Evolutionary conservation across 2,888 invertebrate species (phyloP), one percentile per base, ranked within the genome.

Genomic region (Trissolcus brochymenae): DNA sequence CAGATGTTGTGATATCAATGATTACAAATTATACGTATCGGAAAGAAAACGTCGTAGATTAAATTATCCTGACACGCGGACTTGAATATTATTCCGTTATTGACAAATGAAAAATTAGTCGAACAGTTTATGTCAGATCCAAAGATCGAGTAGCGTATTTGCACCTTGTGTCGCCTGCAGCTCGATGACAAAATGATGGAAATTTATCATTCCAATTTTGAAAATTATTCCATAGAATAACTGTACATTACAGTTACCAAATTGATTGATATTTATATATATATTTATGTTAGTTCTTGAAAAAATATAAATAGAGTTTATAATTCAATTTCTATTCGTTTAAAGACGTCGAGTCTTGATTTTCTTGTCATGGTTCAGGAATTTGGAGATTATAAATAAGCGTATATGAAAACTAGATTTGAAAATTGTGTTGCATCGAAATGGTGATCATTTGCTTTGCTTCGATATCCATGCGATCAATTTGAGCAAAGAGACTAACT

Each of bases 401-500:
- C 14, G 50, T 57, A 56, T 55, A 54, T 49, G 49, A 51, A 46
- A 53, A 54, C 25, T 54, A 49, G 11, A 53, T 35, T 56, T 62
- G 46, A 67, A 61, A 54, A 72, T 65, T 56, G 54, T 68, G 60
- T 54, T 59, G 73, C 77, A 68, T 70, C 66, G 61, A 53, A 62
- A 43, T 59, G 62, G 46, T 51, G 67, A 54, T 72, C 61, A 55
- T 70, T 79, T 66, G 57, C 64, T 67, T 74, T 68, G 65, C 68
- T 50, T 66, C 76, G 81, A 80, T 79, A 68, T 67, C 72, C 68
- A 74, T 68, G 79, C 81, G 78, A 84, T 84, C 84, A 84, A 84
- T 84, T 84, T 84, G 81, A 82, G 78, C 78, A 76, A 80, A 78
- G 82, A 75, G 60, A 41, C 21, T 43, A 60, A 55, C n/a, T 53